phyloP scores from a whole-genome alignment of 2,113 vertebrate genomes.

The Laticauda laticaudata region DNA sequence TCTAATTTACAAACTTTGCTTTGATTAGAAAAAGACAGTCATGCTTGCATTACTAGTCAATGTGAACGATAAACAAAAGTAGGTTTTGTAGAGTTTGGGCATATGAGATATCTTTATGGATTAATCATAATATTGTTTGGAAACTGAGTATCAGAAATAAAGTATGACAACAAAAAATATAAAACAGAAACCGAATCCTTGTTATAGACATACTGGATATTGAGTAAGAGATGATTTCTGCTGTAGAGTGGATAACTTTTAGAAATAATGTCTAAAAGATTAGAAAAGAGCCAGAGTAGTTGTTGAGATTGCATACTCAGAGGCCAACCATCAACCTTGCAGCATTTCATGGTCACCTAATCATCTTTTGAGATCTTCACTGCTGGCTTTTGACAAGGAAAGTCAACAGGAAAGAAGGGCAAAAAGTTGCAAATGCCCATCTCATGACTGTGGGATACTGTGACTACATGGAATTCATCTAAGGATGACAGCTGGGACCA shows the following conservation, averaged over 20 bases:
- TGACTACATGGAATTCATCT: too few species aligned
- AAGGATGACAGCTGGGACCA: too few species aligned
- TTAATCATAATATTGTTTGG: background rate
- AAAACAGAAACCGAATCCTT: background rate
- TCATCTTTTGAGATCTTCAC: too few species aligned
- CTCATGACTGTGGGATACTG: too few species aligned
- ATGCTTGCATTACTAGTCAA: background rate
- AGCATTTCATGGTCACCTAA: too few species aligned
- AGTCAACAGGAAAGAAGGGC: too few species aligned
- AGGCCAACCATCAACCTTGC: too few species aligned
- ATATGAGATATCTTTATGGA: background rate
- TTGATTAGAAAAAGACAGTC: background rate
- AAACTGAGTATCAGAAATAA: background rate
- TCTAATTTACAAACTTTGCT: background rate
- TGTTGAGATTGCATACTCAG: too few species aligned
- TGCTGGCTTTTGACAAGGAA: too few species aligned
- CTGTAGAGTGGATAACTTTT: background rate
- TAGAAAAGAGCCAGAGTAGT: too few species aligned
- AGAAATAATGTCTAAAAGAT: background rate
- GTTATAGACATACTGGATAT: background rate
- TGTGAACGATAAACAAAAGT: background rate
- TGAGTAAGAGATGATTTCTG: background rate
- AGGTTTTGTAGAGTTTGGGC: background rate
- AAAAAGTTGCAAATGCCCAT: too few species aligned
- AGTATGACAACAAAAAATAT: background rate